Conservation (phyloP, 2,888 invertebrate genomes). For the Luffia ferchaultella region DNA sequence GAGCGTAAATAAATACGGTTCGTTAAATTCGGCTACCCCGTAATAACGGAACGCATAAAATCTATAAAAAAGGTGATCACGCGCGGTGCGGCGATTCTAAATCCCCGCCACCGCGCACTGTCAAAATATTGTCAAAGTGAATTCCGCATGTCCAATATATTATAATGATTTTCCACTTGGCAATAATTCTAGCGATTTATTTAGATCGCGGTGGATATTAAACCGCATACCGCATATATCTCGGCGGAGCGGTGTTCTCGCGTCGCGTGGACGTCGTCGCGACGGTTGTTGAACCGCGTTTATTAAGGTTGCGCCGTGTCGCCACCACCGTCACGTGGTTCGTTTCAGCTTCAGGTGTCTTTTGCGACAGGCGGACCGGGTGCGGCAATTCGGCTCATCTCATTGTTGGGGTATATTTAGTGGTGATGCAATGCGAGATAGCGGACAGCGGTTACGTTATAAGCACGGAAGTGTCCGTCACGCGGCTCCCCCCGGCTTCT, state of each 20-base stretch:
- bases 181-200: constrained; percentile 65
- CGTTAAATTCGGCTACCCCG: too few relatives aligned
- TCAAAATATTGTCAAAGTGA: constrained; percentile 66
- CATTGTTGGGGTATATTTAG: constrained; percentile 47
- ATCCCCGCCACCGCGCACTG: constrained; percentile 51
- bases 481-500: too few relatives aligned
- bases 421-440: too few relatives aligned
- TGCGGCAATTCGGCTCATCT: constrained; percentile 35
- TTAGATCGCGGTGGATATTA: constrained; percentile 59
- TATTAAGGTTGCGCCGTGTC: constrained; percentile 26
- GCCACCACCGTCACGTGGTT: background rate
- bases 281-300: constrained; percentile 56
- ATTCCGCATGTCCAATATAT: constrained; percentile 62
- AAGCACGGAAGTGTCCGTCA: constrained; percentile 18
- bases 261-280: constrained; percentile 17
- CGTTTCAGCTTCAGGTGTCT: constrained; percentile 32
- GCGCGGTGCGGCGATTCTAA: constrained; percentile 21
- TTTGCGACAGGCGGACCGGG: constrained; percentile 1
- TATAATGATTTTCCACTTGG: constrained; percentile 62
- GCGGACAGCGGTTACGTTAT: constrained; percentile 14
- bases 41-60: too few relatives aligned
- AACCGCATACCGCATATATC: constrained; percentile 56
- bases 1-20: too few relatives aligned
- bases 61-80: background rate
- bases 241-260: constrained; percentile 45